phyloP scores from a whole-genome alignment of 2,113 vertebrate species.

The Ailuropoda melanoleuca region DNA sequence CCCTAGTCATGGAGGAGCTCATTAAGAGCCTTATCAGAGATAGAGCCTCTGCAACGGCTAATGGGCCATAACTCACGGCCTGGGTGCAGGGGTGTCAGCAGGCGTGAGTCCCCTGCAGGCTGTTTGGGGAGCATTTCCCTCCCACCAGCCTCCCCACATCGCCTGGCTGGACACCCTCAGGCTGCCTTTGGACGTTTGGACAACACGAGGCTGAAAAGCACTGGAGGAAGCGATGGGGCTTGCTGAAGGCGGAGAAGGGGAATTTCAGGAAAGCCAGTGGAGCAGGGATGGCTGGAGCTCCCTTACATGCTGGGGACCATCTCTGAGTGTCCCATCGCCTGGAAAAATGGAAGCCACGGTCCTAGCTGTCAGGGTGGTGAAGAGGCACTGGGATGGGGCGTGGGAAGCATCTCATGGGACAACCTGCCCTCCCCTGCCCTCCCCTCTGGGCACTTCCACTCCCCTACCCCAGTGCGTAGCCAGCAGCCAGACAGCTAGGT shows the following conservation, averaged over 20 bases:
- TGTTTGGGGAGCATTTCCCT: not conserved
- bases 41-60: rapidly evolving
- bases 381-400: rapidly evolving
- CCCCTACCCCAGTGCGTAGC: too few relatives aligned
- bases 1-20: not conserved
- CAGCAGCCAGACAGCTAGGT: rapidly evolving
- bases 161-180: too few relatives aligned
- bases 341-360: not conserved
- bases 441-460: rapidly evolving
- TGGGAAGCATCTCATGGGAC: rapidly evolving
- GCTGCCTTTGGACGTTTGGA: not conserved
- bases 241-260: not conserved
- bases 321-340: not conserved
- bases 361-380: not conserved
- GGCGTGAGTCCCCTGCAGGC: rapidly evolving
- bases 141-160: not conserved
- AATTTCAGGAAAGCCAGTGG: not conserved
- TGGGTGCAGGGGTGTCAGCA: rapidly evolving
- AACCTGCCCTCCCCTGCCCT: not conserved
- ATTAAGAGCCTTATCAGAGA: not conserved
- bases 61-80: rapidly evolving
- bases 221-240: not conserved
- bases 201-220: not conserved
- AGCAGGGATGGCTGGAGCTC: rapidly evolving
- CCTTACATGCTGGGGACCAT: rapidly evolving